Base-by-base conservation (phyloP, 2,797 vertebrate species). In the Sebastes oblongus region DNA sequence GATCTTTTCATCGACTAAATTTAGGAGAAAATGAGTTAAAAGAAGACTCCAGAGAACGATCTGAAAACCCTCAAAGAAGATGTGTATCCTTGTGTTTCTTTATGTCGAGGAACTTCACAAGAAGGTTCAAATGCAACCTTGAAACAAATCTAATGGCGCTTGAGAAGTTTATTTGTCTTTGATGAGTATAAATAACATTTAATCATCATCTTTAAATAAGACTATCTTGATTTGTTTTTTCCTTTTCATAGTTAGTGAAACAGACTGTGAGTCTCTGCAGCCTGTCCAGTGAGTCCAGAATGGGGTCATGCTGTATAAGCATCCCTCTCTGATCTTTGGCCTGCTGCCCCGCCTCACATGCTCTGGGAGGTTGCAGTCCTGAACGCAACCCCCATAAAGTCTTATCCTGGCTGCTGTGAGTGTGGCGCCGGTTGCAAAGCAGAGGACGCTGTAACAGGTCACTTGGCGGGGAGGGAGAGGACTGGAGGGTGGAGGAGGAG, bases 401-500 rank as follows among this genome's bases (percentile, higher is more conserved):
- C 83, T 9, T 16, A 46, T 85, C 81, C 80, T 75, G 34, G 77
- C 46, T 4, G 67, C 78, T 50, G 79, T 3, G 66, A 77, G 67
- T 36, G 86, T 8, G 75, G 72, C 52, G n/a, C 27, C 56, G 78
- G 60, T 75, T 75, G 79, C 83, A 78, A 74, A 90, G 81, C 82
- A 80, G 75, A 77, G 80, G 67, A 83, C 20, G 29, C 83, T 32
- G 75, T 81, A 77, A 84, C 83, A 77, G 87, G 86, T 89, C 91
- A 86, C 80, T 80, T 61, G 74, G 85, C 80, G 67, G 75, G 54
- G 75, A 75, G 36, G 83, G 18, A 56, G 83, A 78, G 74, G 42
- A 66, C 10, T 34, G 54, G 77, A 75, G 46, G 83, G 18, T 2
- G 54, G 65, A 59, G 72, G 65, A 62, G 6, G 76, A 78, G 81